A percentile compares a stretch with the other conserved stretches of the same genome.
Conservation (phyloP, 1,140 invertebrate genomes). For the Cydia fagiglandana region DNA sequence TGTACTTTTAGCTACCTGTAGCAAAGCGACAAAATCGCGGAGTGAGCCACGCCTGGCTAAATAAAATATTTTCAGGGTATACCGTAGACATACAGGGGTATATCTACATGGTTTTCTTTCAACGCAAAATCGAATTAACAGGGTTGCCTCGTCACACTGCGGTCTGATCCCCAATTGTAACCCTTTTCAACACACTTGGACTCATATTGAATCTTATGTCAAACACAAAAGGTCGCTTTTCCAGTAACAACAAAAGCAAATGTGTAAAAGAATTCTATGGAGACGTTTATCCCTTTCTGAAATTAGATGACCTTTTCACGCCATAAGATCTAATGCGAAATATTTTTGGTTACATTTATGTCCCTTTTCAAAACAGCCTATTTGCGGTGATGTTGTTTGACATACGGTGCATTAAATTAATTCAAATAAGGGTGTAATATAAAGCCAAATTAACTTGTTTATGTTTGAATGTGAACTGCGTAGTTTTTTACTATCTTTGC, state of each 20-base stretch:
- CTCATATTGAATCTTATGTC: neutral
- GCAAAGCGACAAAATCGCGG: too few relatives aligned
- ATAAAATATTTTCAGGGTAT: too few relatives aligned
- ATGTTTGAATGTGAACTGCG: too few relatives aligned
- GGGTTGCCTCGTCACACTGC: neutral
- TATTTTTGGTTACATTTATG: neutral
- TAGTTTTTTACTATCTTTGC: too few relatives aligned
- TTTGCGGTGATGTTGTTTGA: neutral
- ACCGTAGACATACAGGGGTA: too few relatives aligned
- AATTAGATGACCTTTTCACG: constrained; percentile 2
- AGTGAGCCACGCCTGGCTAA: too few relatives aligned
- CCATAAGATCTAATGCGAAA: neutral
- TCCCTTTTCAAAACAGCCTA: neutral
- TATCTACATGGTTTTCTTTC: neutral
- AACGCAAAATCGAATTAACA: neutral
- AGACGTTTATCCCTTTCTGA: neutral
- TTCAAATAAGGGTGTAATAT: too few relatives aligned
- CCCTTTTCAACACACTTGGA: neutral
- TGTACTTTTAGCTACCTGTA: too few relatives aligned
- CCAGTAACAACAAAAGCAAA: neutral
- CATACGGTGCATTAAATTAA: too few relatives aligned
- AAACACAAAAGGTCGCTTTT: neutral
- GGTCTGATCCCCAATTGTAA: neutral
- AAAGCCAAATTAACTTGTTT: too few relatives aligned
- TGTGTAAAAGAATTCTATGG: constrained; percentile 11